These are phyloP conservation scores for Holocentrus rufus DNA, from an alignment of 2,797 vertebrate species.

Conservation along the genomic window DNA sequence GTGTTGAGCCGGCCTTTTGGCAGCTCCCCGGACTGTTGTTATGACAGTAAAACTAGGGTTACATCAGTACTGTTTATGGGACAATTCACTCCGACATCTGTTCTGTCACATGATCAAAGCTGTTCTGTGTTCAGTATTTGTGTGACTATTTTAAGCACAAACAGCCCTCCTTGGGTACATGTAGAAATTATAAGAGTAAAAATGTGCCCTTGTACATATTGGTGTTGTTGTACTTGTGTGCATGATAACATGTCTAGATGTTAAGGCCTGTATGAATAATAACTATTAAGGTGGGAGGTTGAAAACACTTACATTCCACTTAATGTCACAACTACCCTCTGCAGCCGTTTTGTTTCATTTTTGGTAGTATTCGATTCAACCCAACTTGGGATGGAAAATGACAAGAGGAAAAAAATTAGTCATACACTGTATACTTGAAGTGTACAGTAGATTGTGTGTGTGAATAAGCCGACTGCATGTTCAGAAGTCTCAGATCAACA, in stretches of 20 bases:
- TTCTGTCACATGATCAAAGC: slow-evolving; percentile 43
- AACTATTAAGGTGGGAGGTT: slow-evolving; percentile 47
- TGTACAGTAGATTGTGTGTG: slow-evolving; percentile 25
- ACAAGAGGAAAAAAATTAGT: slow-evolving; percentile 24
- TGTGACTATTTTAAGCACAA: slow-evolving; percentile 59
- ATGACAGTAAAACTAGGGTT: slow-evolving; percentile 19
- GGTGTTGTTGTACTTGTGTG: slow-evolving; percentile 66
- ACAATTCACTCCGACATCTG: slow-evolving; percentile 28
- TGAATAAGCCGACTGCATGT: slow-evolving; percentile 62
- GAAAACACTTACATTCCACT: slow-evolving; percentile 56
- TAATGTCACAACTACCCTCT: slow-evolving; percentile 43
- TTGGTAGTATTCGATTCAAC: slow-evolving; percentile 35
- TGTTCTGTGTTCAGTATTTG: slow-evolving; percentile 63
- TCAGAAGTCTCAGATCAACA: slow-evolving; percentile 50
- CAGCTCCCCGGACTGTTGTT: neutral
- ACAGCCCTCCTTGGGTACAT: slow-evolving; percentile 57
- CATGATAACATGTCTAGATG: slow-evolving; percentile 70
- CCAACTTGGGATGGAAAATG: slow-evolving; percentile 8
- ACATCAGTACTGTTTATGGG: slow-evolving; percentile 42
- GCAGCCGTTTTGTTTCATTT: slow-evolving; percentile 41
- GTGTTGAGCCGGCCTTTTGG: slow-evolving; percentile 61
- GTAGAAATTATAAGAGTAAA: slow-evolving; percentile 54
- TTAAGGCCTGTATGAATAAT: slow-evolving; percentile 59
- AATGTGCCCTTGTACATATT: slow-evolving; percentile 63
- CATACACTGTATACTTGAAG: slow-evolving; percentile 37